Evolutionary conservation across 2,113 vertebrate genomes (phyloP).

Genomic region (Bubo scandiacus): DNA sequence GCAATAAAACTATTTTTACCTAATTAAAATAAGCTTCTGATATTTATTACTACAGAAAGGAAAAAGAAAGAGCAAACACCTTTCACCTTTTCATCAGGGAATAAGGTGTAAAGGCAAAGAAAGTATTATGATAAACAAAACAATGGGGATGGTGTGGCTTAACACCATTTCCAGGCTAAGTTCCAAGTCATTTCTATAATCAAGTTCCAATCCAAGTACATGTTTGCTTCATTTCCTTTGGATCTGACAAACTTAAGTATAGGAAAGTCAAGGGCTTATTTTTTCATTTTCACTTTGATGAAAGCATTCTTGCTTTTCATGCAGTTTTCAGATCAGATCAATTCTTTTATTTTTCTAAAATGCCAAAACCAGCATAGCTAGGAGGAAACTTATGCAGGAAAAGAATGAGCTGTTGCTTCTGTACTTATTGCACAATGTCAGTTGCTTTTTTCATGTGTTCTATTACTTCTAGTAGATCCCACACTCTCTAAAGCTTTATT

Average conservation of each 20-base stretch:
- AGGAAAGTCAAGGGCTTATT: slow-evolving; percentile 57
- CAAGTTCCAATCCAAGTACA: slow-evolving; percentile 44
- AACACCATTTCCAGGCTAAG: slow-evolving; percentile 16
- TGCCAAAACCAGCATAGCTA: slow-evolving; percentile 40
- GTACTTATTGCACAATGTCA: neutral
- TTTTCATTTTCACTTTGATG: slow-evolving; percentile 61
- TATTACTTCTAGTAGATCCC: neutral
- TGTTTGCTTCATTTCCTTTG: slow-evolving; percentile 56
- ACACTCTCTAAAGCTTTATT: neutral
- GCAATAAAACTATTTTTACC: neutral
- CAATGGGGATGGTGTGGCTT: neutral
- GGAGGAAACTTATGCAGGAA: slow-evolving; percentile 35
- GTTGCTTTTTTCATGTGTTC: neutral
- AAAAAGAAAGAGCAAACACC: neutral
- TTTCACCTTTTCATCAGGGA: neutral
- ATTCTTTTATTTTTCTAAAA: slow-evolving; percentile 64
- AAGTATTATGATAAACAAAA: slow-evolving; percentile 7
- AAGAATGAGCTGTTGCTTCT: neutral
- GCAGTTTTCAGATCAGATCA: slow-evolving; percentile 68
- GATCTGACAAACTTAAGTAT: slow-evolving; percentile 59
- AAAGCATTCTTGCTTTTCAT: slow-evolving; percentile 59
- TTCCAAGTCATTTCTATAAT: slow-evolving; percentile 64
- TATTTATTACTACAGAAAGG: neutral
- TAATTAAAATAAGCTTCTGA: neutral
- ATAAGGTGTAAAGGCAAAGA: neutral